A percentile compares a stretch with the other conserved stretches of the same genome.
Conservation (phyloP, 2,113 vertebrate genomes). For the Elephantulus edwardii region DNA sequence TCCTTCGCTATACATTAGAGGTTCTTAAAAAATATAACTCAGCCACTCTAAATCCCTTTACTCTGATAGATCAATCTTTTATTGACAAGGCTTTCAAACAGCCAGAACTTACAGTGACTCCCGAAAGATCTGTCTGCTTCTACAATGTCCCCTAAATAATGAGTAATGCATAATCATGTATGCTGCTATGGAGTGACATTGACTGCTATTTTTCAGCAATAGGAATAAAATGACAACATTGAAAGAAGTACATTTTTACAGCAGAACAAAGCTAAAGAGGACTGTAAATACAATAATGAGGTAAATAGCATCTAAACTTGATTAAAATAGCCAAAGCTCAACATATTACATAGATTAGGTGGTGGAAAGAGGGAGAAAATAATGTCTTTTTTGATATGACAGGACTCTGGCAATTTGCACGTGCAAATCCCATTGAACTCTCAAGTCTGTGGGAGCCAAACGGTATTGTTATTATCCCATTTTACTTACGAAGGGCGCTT, state of each 20-base stretch:
- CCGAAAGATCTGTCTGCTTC: neutral
- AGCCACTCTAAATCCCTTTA: neutral
- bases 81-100: slow-evolving; percentile 12
- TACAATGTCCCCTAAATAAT: neutral
- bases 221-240: neutral
- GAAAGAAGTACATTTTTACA: neutral
- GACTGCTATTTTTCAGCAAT: neutral
- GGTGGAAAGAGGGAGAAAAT: neutral
- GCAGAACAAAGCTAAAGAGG: neutral
- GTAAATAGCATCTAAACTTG: neutral
- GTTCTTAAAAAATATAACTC: slow-evolving; percentile 26
- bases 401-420: neutral
- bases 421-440: neutral
- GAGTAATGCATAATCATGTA: neutral
- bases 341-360: no score
- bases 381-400: neutral
- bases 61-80: neutral
- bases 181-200: neutral
- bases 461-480: neutral
- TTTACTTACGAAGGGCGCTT: neutral
- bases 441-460: neutral
- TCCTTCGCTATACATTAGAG: neutral
- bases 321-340: neutral
- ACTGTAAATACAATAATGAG: neutral
- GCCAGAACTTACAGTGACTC: neutral